Conservation (phyloP, 2,888 invertebrate species). For the Myathropa florea region DNA sequence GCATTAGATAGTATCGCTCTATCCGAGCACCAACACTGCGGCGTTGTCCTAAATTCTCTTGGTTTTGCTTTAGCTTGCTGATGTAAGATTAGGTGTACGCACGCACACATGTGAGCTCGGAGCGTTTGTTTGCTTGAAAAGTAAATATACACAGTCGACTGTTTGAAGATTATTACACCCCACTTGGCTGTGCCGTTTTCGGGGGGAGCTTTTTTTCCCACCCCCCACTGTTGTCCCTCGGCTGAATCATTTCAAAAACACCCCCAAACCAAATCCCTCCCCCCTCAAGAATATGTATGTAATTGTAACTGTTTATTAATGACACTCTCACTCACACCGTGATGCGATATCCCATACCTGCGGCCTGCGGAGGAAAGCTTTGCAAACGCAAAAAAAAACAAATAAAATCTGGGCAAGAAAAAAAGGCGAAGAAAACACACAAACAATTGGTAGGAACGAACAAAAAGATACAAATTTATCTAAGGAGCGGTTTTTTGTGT, state of each 20-base stretch:
- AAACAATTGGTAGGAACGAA: neutral
- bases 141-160: conserved; percentile 10
- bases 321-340: neutral
- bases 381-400: neutral
- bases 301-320: conserved; percentile 41
- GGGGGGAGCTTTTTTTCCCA: conserved; percentile 44
- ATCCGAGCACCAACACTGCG: conserved; percentile 50
- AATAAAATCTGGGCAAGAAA: neutral
- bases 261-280: no score
- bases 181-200: conserved; percentile 18
- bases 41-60: conserved; percentile 63
- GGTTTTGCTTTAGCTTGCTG: conserved; percentile 32
- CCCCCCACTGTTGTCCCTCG: no score
- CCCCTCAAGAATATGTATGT: neutral
- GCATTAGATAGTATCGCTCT: conserved; percentile 44
- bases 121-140: neutral
- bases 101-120: conserved; percentile 13
- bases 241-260: no score
- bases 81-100: conserved; percentile 61
- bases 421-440: neutral
- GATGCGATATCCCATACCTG: neutral
- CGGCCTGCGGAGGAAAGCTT: conserved; percentile 3
- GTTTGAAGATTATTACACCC: conserved; percentile 62
- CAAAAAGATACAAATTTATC: conserved; percentile 19
- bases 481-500: conserved; percentile 1